Evolutionary conservation across 2,113 vertebrate species (phyloP), one percentile per base, ranked within the genome.

Genomic region (Petromus typicus): DNA sequence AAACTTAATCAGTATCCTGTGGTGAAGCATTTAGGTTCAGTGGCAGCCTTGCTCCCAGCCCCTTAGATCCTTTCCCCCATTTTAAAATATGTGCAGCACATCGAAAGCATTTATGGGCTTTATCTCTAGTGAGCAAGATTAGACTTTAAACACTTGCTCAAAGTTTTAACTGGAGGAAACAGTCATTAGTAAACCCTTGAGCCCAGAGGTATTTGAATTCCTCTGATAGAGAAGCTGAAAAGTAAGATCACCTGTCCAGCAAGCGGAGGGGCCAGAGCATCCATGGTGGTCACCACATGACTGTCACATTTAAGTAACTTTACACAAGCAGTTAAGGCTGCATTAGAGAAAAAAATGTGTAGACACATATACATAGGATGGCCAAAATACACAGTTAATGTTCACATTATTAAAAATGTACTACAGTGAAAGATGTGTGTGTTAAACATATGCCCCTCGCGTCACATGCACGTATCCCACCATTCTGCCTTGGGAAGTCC

Each of bases 91-190:
- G n/a, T 3, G 3, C 34, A 84, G 20, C 13, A 10, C 12, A 57
- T 13, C 86, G 51, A 86, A 95, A 82, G 27, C 63, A 81, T 86
- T 95, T 69, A 71, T 82, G 14, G 87, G n/a, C 45, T 88, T 80
- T 94, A 32, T 84, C 56, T 73, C 13, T 48, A 30, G 2, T 32
- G 69, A 30, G 22, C 30, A 90, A 92, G 87, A 51, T 20, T 56
- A 83, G 45, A 69, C 25, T 40, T 82, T 86, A 43, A 94, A 93
- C 59, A 40, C 16, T 48, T 43, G 83, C 4, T 57, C 73, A 81
- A 54, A 73, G 23, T 18, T 57, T 93, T 79, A 84, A 71, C 48
- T 75, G 13, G 17, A 8, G 14, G 16, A 84, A 81, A 61, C 12
- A 43, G 56, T 75, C 84, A 61, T 66, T 27, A 75, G 20, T 57